Evolutionary conservation across 2,113 vertebrate genomes (phyloP), one percentile per base, ranked within the genome.

Genomic region (Tupaia chinensis): DNA sequence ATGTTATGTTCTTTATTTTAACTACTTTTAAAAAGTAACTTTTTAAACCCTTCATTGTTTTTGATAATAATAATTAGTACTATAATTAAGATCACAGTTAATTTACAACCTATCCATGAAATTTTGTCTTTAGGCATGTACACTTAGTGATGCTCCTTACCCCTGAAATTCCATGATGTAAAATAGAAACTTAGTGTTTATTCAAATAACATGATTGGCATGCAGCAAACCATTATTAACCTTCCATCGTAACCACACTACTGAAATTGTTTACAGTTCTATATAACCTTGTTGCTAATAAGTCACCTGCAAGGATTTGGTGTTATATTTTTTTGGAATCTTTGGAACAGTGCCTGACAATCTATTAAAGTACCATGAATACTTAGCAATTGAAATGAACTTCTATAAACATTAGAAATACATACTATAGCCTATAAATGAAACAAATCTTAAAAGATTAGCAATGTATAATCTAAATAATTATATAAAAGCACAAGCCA

Each of bases 41-140:
- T 92, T 95, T 96, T 95, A 70, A 89, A 68, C 73, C 91, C 94
- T 94, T 98, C 88, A 97, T 34, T 92, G 79, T 95, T 96, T 91
- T 97, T 97, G 34, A 68, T 69, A 77, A 97, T 97, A 68, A 91
- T 98, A 96, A 97, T 68, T 91, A 97, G 68, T 76, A 94, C 78
- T 96, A 89, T 23, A 96, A 97, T 96, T 95, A 97, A 79, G 10
- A 79, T 65, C 3, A 82, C 13, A 77, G 1, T 19, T 58, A 84
- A 65, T 53, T 80, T 87, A 9, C 4, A 76, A 32, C 2, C 2
- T 76, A 27, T 11, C 16, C 81, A 20, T 68, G 17, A 76, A 56
- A 77, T 44, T 65, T 20, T 19, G 73, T 60, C 11, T 66, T 13
- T 34, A 58, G 14, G 4, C 20, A 29, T 29, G 0, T 15, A 86